These are phyloP conservation scores for Archivesica marissinica DNA, from an alignment of 1,140 invertebrate genomes.

Conservation along the genomic window DNA sequence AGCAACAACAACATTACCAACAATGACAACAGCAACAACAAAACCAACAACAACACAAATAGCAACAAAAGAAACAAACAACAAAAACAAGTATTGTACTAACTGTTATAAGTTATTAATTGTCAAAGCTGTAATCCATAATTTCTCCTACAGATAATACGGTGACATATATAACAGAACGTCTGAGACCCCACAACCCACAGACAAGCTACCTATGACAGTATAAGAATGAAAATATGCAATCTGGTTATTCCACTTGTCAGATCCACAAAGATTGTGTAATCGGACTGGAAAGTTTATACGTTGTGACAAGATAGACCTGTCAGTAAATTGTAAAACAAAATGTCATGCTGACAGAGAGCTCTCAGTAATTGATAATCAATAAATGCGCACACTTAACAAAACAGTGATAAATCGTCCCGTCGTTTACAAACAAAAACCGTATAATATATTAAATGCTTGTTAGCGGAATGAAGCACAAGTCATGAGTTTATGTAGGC, in stretches of 20 bases:
- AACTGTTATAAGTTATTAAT: no score
- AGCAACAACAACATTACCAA: no score
- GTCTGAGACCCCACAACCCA: constrained; percentile 12
- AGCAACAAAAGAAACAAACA: no score
- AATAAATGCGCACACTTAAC: not conserved
- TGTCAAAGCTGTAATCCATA: constrained; percentile 6
- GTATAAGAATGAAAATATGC: constrained; percentile 18
- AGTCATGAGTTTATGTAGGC: no score
- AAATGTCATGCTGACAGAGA: constrained; percentile 23
- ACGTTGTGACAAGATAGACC: constrained; percentile 17
- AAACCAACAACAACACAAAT: no score
- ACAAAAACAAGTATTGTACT: no score
- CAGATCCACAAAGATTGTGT: not conserved
- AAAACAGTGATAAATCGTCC: not conserved
- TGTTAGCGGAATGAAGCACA: no score
- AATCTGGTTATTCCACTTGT: constrained; percentile 29
- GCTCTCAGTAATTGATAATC: constrained; percentile 32
- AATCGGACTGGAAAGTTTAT: constrained; percentile 42
- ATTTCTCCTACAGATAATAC: not conserved
- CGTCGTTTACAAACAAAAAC: not conserved
- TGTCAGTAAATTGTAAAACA: constrained; percentile 13
- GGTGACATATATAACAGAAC: constrained; percentile 2
- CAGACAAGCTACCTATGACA: constrained; percentile 4
- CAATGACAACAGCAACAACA: no score
- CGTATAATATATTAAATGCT: no score